A percentile compares a stretch with the other conserved stretches of the same genome.
These are phyloP conservation scores for Cochlearius cochlearius DNA, from an alignment of 2,113 vertebrate genomes.

Conservation along the genomic window DNA sequence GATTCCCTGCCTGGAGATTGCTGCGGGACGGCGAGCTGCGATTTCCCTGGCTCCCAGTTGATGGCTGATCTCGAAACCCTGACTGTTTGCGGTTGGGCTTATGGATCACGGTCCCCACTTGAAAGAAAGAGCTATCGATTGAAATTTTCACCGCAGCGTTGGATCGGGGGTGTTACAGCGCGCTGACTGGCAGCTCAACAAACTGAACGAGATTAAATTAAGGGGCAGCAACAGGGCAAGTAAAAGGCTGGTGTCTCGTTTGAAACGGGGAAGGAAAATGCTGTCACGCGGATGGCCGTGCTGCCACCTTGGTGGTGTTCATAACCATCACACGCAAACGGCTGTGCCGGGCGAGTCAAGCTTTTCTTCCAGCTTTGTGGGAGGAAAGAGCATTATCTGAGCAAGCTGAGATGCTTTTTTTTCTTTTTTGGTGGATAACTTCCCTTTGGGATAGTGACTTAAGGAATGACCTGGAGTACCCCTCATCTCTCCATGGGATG, in stretches of 20 bases:
- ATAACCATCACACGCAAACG: background rate
- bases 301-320: background rate
- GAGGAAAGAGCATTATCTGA: background rate
- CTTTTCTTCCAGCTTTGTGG: background rate
- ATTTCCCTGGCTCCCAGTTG: background rate
- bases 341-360: background rate
- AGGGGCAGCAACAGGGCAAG: background rate
- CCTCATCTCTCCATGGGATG: accelerated
- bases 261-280: background rate
- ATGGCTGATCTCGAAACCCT: background rate
- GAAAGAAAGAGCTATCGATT: background rate
- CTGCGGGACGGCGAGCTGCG: background rate
- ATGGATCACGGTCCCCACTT: background rate
- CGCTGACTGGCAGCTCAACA: background rate
- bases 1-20: background rate
- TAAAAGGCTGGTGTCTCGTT: background rate
- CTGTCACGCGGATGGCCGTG: background rate
- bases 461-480: background rate
- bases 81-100: background rate
- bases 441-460: background rate
- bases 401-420: background rate
- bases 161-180: background rate
- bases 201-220: background rate
- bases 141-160: background rate
- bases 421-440: no score